These are phyloP conservation scores for Morone chrysops DNA, from an alignment of 2,113 vertebrate species.

Conservation along the genomic window DNA sequence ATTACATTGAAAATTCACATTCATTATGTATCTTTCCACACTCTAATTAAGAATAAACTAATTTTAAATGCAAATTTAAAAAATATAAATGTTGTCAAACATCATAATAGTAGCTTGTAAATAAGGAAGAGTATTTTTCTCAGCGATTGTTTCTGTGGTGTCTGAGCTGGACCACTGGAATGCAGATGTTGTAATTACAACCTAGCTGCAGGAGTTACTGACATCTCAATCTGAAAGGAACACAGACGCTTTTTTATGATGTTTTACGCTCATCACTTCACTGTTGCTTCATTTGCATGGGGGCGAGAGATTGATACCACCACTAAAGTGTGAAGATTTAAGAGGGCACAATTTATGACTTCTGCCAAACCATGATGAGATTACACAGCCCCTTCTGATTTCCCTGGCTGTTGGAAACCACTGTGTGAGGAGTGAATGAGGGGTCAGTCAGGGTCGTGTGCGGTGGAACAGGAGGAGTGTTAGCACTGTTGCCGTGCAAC, in stretches of 20 bases:
- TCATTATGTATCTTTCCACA: not conserved
- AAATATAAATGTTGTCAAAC: not conserved
- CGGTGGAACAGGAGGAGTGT: too few relatives aligned
- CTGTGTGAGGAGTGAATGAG: not conserved
- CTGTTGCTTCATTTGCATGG: not conserved
- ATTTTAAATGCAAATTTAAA: not conserved
- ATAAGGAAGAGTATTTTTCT: not conserved
- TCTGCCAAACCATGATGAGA: not conserved
- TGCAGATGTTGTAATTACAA: constrained; percentile 1
- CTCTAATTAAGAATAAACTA: not conserved
- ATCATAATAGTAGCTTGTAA: not conserved
- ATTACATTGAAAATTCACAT: too few relatives aligned
- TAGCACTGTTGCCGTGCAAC: constrained; percentile 6
- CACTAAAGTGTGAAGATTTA: constrained; percentile 1
- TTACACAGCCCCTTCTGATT: not conserved
- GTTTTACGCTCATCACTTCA: not conserved
- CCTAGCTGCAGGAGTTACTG: not conserved
- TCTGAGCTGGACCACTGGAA: not conserved
- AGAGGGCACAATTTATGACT: not conserved
- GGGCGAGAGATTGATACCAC: not conserved
- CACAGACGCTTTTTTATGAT: not conserved
- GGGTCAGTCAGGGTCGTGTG: not conserved
- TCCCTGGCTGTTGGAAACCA: not conserved
- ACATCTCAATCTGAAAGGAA: not conserved
- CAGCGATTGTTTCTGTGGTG: not conserved